Evolutionary conservation across 2,797 vertebrate genomes (phyloP).

Genomic region (Cryptoprocta ferox): DNA sequence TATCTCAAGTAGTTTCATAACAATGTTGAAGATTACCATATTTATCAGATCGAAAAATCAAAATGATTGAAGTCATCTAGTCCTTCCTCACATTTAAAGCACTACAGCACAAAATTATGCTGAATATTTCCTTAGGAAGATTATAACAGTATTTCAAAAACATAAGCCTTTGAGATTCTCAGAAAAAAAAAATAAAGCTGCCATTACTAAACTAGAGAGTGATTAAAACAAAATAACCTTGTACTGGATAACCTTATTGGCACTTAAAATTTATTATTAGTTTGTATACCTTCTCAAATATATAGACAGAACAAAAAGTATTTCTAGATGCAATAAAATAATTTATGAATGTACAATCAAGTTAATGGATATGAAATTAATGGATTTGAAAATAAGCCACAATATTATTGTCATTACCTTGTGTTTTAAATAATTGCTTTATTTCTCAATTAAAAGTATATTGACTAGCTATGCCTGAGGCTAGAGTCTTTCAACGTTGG

Average conservation of each 20-base stretch:
- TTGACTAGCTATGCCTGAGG: not conserved
- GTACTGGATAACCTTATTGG: not conserved
- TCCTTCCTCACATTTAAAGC: not conserved
- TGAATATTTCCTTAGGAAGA: not conserved
- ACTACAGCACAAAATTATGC: not conserved
- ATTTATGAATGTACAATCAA: not conserved
- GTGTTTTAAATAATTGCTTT: slow-evolving; percentile 36
- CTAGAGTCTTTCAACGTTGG: not conserved
- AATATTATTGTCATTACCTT: not conserved
- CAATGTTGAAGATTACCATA: not conserved
- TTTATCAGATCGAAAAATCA: not conserved
- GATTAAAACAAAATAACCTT: not conserved
- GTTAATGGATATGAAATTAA: not conserved
- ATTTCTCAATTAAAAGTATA: not conserved
- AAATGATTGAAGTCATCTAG: not conserved
- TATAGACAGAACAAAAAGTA: not conserved
- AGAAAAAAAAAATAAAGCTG: not conserved
- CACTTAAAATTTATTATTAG: not conserved
- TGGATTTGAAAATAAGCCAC: not conserved
- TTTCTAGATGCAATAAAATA: not conserved
- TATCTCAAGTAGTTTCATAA: not conserved
- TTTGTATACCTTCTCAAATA: not conserved
- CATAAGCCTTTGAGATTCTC: not conserved
- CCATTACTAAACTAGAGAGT: not conserved
- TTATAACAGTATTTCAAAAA: not conserved